These are phyloP conservation scores for Drosophila glabriapex DNA, from an alignment of 2,888 invertebrate species.

Conservation along the genomic window DNA sequence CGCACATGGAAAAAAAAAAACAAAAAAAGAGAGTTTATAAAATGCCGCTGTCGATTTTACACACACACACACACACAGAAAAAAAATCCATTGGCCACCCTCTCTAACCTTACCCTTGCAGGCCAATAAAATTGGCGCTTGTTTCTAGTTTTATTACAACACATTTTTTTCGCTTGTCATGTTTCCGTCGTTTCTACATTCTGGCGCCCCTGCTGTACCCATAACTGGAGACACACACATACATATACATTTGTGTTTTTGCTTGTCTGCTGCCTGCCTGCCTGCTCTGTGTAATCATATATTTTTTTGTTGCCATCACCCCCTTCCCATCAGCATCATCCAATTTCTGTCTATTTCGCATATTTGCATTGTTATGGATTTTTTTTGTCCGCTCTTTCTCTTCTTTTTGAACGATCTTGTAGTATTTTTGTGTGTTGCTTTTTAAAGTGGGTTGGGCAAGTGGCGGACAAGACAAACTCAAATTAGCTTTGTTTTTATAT, in stretches of 20 bases:
- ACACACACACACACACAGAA: constrained; percentile 24
- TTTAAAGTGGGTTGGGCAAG: constrained; percentile 3
- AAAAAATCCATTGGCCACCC: constrained; percentile 11
- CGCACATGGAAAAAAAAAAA: constrained; percentile 27
- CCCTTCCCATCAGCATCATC: constrained; percentile 15
- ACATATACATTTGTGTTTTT: constrained; percentile 31
- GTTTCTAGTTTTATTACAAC: constrained; percentile 77
- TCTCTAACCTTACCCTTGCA: constrained; percentile 30
- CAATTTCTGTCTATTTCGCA: constrained; percentile 60
- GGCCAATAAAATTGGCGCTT: constrained; percentile 73
- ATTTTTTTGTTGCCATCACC: constrained; percentile 29
- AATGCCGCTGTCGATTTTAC: constrained; percentile 64
- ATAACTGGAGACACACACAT: constrained; percentile 35
- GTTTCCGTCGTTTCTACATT: constrained; percentile 66
- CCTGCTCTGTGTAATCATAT: constrained; percentile 61
- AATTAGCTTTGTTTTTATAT: constrained; percentile 42
- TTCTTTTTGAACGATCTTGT: constrained; percentile 30
- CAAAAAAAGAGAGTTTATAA: constrained; percentile 50
- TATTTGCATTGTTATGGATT: constrained; percentile 71
- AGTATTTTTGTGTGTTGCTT: constrained; percentile 1
- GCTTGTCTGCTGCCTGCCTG: constrained; percentile 48
- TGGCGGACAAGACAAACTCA: constrained; percentile 35
- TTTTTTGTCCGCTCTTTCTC: constrained; percentile 40
- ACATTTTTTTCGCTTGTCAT: constrained; percentile 63
- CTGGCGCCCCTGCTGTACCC: constrained; percentile 72